Percentiles rank a stretch among this genome's conserved stretches.
Conservation (phyloP, 2,113 vertebrate genomes). For the Puntigrus tetrazona region DNA sequence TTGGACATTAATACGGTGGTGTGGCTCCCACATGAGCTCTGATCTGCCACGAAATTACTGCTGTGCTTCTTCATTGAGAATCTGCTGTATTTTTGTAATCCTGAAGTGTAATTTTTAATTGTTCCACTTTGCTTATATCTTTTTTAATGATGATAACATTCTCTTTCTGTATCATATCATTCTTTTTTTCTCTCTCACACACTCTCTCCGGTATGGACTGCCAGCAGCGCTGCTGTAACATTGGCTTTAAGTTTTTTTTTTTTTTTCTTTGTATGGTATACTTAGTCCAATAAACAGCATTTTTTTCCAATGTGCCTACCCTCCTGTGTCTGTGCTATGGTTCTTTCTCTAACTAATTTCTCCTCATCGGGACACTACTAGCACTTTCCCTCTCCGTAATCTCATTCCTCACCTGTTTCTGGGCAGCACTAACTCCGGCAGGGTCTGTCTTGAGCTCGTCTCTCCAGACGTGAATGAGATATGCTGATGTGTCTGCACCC, state of each 20-base stretch:
- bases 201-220: conserved; percentile 66
- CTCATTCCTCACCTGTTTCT: conserved; percentile 21
- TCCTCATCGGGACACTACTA: conserved; percentile 49
- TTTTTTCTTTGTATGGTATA: conserved; percentile 84
- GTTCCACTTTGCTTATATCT: conserved; percentile 67
- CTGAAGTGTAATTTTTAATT: conserved; percentile 81
- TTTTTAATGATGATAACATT: conserved; percentile 48
- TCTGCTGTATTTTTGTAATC: conserved; percentile 85
- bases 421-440: conserved; percentile 47
- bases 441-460: background rate
- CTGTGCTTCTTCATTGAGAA: conserved; percentile 79
- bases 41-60: conserved; percentile 67
- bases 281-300: conserved; percentile 88
- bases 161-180: conserved; percentile 46
- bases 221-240: conserved; percentile 80
- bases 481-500: conserved; percentile 27
- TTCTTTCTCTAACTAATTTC: conserved; percentile 75
- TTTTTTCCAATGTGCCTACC: conserved; percentile 80
- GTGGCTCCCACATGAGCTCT: conserved; percentile 69
- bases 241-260: conserved; percentile 69
- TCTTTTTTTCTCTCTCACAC: conserved; percentile 41
- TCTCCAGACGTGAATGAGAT: conserved; percentile 27
- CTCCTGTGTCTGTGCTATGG: conserved; percentile 78
- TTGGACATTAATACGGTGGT: conserved; percentile 72
- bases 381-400: conserved; percentile 12